Evolutionary conservation across 2,888 invertebrate species (phyloP), one percentile per base, ranked within the genome.

Genomic region (Melitaea athalia): DNA sequence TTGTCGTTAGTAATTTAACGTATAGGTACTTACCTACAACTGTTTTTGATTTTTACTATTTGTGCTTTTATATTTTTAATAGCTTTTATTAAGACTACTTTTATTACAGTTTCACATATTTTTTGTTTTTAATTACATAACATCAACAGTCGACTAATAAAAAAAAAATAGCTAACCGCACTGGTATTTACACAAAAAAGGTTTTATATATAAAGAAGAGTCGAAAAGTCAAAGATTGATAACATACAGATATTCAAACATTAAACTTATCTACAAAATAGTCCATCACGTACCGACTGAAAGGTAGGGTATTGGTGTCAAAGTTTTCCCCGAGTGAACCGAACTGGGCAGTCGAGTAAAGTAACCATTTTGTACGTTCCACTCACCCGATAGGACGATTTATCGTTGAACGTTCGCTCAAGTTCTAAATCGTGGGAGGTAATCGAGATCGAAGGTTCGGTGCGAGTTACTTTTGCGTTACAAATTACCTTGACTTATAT

Each of bases 401-500:
- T 70, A 70, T 70, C 49, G 67, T 17, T 15, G 61, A 67, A 64
- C 67, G 64, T 64, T 61, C 64, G 61, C 60, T 67, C 12, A 55
- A 70, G 70, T 64, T 67, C 61, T 67, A 67, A 69, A 66, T 60
- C 60, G 69, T 66, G 50, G 66, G 63, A 67, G 61, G 64, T 67
- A 67, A 67, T 64, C 64, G 64, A 45, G 70, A 70, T 67, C 45
- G 67, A 67, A 61, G 67, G 64, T 62, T 64, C 60, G 63, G 17
- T 38, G 33, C 60, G 61, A 70, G 63, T 57, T 57, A 57, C 57
- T 57, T 42, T 42, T 15, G 38, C 57, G 42, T 42, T 57, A 57
- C 38, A 57, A 57, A 42, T 57, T 57, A 55, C 14, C 53, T 31
- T 33, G n/a, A 55, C 31, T n/a, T 33, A 33, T 55, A 33, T 24